These are phyloP conservation scores for Danaus melanippus DNA, from an alignment of 1,140 invertebrate genomes.

Conservation along the genomic window DNA sequence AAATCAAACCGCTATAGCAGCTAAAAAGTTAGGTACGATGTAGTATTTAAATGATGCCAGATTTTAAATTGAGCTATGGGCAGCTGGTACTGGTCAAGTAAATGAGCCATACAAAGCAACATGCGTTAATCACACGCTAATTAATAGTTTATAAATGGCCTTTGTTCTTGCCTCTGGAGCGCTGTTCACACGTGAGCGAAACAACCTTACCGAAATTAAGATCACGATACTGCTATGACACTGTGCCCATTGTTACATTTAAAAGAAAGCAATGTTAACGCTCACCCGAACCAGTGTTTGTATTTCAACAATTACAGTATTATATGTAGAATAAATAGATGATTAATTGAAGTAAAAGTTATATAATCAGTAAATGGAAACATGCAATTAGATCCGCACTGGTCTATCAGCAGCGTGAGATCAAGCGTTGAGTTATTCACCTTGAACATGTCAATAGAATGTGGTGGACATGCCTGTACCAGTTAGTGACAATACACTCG, in stretches of 20 bases:
- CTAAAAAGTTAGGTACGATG: too few species aligned
- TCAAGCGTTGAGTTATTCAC: constrained; percentile 46
- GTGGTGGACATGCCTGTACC: constrained; percentile 30
- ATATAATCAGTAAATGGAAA: constrained; percentile 29
- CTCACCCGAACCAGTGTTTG: too few species aligned
- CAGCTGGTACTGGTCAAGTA: too few species aligned
- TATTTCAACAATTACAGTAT: too few species aligned
- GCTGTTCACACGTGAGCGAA: constrained; percentile 37
- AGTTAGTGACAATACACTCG: constrained; percentile 11
- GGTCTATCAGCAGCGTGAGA: constrained; percentile 45
- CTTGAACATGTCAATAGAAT: constrained; percentile 44
- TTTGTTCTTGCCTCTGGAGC: constrained; percentile 18
- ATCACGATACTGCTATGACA: constrained; percentile 37
- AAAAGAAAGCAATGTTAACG: not conserved
- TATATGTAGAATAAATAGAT: too few species aligned
- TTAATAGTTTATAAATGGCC: constrained; percentile 22
- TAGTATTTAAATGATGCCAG: too few species aligned
- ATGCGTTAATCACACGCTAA: constrained; percentile 13
- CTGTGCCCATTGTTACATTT: constrained; percentile 26
- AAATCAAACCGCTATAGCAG: too few species aligned
- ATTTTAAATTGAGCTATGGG: too few species aligned
- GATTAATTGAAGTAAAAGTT: not conserved
- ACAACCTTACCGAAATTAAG: constrained; percentile 52
- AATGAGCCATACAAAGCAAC: constrained; percentile 4
- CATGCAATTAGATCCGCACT: constrained; percentile 30